Percentiles rank a stretch among this genome's conserved stretches.
These are phyloP conservation scores for Acanthosepion pharaonis DNA, from an alignment of 2,888 invertebrate genomes.

Conservation along the genomic window DNA sequence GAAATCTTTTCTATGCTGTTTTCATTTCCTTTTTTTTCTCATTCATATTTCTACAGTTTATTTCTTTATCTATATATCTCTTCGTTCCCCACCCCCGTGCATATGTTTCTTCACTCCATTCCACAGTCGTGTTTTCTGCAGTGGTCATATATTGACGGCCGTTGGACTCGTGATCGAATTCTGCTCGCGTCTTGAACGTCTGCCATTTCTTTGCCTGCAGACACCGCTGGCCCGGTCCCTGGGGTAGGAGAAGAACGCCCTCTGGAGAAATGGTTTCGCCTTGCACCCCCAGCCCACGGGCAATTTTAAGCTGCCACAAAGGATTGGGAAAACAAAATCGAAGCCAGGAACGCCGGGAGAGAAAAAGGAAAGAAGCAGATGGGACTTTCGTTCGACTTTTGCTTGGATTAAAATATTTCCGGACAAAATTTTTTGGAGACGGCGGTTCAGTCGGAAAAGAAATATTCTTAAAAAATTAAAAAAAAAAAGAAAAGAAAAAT, in stretches of 20 bases:
- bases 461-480: not conserved
- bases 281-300: not conserved
- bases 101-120: not conserved
- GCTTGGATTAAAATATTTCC: too few species aligned
- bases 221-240: not conserved
- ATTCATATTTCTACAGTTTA: not conserved
- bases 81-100: not conserved
- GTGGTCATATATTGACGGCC: not conserved
- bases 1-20: not conserved
- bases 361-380: not conserved
- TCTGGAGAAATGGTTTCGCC: constrained; percentile 7
- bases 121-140: not conserved
- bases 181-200: not conserved
- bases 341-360: not conserved
- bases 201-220: not conserved
- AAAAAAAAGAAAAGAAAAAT: too few species aligned
- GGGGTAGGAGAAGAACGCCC: not conserved
- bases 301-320: not conserved
- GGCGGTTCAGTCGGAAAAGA: not conserved
- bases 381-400: not conserved
- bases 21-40: not conserved
- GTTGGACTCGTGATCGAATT: not conserved
- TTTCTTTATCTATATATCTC: not conserved
- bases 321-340: not conserved
- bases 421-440: too few species aligned